Evolutionary conservation across 1,140 invertebrate species (phyloP).

Genomic region (Telenomus remus): DNA sequence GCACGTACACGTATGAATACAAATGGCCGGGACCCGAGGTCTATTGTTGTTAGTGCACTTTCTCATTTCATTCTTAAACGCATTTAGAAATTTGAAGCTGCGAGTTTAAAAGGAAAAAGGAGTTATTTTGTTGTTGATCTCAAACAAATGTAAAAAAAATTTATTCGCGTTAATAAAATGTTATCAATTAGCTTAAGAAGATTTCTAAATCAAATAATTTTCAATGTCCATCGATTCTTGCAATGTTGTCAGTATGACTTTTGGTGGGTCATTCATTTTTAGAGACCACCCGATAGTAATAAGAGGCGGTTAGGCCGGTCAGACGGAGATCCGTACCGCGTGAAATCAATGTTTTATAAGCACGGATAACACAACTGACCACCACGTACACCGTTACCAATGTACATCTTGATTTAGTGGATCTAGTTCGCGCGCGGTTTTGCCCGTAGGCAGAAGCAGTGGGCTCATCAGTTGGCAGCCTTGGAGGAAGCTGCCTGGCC

Average conservation of each 20-base stretch:
- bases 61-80: background rate
- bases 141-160: background rate
- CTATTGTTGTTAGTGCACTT: constrained; percentile 11
- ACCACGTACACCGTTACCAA: constrained; percentile 73
- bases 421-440: constrained; percentile 62
- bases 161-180: constrained; percentile 9
- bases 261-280: constrained; percentile 43
- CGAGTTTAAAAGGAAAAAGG: background rate
- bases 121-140: no score
- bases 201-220: constrained; percentile 35
- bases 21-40: constrained; percentile 30
- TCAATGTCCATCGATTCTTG: constrained; percentile 34
- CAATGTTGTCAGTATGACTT: constrained; percentile 17
- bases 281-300: constrained; percentile 68
- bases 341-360: constrained; percentile 77
- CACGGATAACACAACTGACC: constrained; percentile 70
- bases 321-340: no score
- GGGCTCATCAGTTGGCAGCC: constrained; percentile 56
- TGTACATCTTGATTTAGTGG: constrained; percentile 77
- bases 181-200: constrained; percentile 9
- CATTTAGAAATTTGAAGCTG: no score
- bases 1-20: constrained; percentile 42
- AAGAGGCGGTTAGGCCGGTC: no score
- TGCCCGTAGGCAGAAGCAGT: constrained; percentile 61
- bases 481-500: constrained; percentile 66